phyloP scores from a whole-genome alignment of 2,888 invertebrate species.

The Erebia epiphron region DNA sequence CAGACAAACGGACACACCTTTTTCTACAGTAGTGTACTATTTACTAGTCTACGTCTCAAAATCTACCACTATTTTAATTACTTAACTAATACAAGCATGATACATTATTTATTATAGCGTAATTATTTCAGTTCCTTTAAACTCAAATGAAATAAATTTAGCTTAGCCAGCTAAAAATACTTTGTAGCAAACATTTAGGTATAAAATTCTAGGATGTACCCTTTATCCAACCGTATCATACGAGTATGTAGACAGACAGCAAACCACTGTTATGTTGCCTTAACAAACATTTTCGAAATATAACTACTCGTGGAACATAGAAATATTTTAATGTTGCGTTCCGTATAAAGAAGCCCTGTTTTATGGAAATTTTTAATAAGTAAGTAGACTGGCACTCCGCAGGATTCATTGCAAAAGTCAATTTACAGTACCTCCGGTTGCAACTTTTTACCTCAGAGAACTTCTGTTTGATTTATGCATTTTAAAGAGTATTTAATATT shows the following conservation, averaged over 20 bases:
- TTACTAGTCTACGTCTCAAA: too few relatives aligned
- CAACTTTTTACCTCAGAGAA: constrained; percentile 29
- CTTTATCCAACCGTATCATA: background rate
- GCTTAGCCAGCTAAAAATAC: too few relatives aligned
- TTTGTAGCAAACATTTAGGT: too few relatives aligned
- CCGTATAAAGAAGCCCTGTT: constrained; percentile 50
- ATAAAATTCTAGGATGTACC: background rate
- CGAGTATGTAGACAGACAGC: constrained; percentile 29
- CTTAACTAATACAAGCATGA: too few relatives aligned
- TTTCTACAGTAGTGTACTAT: too few relatives aligned
- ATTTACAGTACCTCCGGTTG: constrained; percentile 31
- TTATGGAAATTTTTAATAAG: constrained; percentile 52
- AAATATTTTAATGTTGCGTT: constrained; percentile 57
- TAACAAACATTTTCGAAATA: constrained; percentile 47
- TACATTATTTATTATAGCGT: too few relatives aligned
- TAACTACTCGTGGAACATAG: constrained; percentile 44
- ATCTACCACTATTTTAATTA: too few relatives aligned
- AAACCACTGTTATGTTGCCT: constrained; percentile 27
- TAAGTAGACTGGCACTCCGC: constrained; percentile 37
- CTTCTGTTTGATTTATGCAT: constrained; percentile 32
- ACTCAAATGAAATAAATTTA: too few relatives aligned
- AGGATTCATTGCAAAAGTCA: constrained; percentile 39
- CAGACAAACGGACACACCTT: too few relatives aligned
- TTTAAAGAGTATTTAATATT: constrained; percentile 29
- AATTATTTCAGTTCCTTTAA: too few relatives aligned